Evolutionary conservation across 2,888 invertebrate species (phyloP).

Genomic region (Acanthosepion esculentum): DNA sequence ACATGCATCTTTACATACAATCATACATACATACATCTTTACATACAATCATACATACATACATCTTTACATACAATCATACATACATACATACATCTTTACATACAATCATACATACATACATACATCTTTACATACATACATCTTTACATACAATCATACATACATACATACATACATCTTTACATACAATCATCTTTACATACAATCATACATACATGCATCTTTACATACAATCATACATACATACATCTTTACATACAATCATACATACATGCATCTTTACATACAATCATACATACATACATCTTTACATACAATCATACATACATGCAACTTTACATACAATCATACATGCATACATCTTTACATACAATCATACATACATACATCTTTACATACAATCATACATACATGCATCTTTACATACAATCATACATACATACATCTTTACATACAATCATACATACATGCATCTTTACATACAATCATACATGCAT

Average conservation of each 20-base stretch:
- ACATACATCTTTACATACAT: no score
- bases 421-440: no score
- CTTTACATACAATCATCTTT: neutral
- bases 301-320: no score
- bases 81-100: neutral
- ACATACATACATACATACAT: no score
- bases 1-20: no score
- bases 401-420: neutral
- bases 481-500: no score
- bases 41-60: no score
- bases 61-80: no score
- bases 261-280: neutral
- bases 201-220: no score
- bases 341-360: neutral
- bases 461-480: no score
- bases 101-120: neutral
- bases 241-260: no score
- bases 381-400: neutral
- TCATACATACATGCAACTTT: neutral
- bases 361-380: neutral
- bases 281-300: neutral
- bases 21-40: neutral
- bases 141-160: neutral
- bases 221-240: no score
- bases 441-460: neutral